Percentiles rank a stretch among this genome's conserved stretches.
phyloP scores from a whole-genome alignment of 1,140 invertebrate species.

The Zaprionus gabonicus region DNA sequence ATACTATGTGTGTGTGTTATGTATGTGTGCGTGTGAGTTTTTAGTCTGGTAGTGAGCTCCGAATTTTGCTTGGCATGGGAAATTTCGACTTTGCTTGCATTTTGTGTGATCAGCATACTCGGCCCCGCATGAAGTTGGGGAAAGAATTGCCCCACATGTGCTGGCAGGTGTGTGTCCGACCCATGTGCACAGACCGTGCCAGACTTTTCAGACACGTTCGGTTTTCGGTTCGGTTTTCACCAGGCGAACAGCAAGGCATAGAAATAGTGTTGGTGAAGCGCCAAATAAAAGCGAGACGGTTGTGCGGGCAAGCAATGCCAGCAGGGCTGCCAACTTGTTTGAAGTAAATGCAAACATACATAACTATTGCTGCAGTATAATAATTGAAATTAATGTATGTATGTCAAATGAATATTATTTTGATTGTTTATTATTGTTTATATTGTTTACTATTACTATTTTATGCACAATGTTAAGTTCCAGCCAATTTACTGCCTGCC shows the following conservation, averaged over 20 bases:
- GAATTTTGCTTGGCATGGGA: constrained; percentile 11
- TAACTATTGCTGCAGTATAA: neutral
- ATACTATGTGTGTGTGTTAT: neutral
- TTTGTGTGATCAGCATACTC: constrained; percentile 33
- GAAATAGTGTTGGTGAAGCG: neutral
- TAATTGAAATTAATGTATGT: neutral
- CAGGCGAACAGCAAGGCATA: constrained; percentile 54
- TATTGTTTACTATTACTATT: neutral
- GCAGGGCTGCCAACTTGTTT: constrained; percentile 13
- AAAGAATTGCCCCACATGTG: constrained; percentile 65
- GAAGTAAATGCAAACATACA: neutral
- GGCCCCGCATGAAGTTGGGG: constrained; percentile 38
- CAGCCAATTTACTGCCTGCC: no score
- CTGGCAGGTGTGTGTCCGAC: constrained; percentile 44
- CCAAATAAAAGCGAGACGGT: neutral
- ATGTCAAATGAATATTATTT: neutral
- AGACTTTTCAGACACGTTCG: constrained; percentile 82
- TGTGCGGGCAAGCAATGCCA: neutral
- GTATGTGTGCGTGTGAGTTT: neutral
- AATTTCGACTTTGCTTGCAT: constrained; percentile 22
- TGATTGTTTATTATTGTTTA: neutral
- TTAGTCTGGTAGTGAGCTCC: neutral
- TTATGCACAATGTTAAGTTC: neutral
- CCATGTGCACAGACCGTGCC: constrained; percentile 75
- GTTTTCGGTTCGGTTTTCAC: constrained; percentile 78